Percentiles rank a stretch among this genome's conserved stretches.
phyloP scores from a whole-genome alignment of 2,797 vertebrate species.

The Saguinus oedipus region DNA sequence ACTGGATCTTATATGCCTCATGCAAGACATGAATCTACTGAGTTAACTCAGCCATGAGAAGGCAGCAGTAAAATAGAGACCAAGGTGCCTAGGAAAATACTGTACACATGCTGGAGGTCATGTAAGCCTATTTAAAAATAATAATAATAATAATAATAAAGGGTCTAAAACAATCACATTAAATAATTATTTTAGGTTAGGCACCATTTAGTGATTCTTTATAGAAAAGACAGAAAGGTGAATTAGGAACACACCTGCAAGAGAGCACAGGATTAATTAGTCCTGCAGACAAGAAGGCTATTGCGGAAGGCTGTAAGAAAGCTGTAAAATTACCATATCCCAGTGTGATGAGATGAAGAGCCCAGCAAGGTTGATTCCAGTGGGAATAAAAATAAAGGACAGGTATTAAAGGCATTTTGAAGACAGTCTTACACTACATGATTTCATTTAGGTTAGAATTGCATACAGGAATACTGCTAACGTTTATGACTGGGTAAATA shows the following conservation, averaged over 20 bases:
- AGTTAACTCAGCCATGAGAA: not conserved
- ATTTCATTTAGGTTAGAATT: not conserved
- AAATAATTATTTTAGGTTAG: not conserved
- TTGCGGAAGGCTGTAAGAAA: not conserved
- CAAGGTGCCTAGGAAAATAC: not conserved
- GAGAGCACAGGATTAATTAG: not conserved
- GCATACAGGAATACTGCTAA: not conserved
- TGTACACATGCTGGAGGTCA: not conserved
- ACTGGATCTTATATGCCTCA: fast-evolving
- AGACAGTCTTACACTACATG: not conserved
- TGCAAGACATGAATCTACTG: not conserved
- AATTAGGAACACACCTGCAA: not conserved
- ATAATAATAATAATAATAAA: not conserved
- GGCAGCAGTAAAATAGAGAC: not conserved
- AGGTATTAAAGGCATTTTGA: not conserved
- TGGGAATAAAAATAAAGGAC: not conserved
- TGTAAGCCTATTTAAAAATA: not conserved
- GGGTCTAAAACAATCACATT: not conserved
- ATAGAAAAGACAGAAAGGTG: not conserved
- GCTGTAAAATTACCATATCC: not conserved
- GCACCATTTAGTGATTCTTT: not conserved
- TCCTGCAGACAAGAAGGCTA: not conserved
- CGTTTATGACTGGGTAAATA: not conserved
- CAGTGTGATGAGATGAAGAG: not conserved
- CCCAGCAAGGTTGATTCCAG: not conserved